Conservation (phyloP, 2,797 vertebrate species). For the Hypotaenidia okinawae region DNA sequence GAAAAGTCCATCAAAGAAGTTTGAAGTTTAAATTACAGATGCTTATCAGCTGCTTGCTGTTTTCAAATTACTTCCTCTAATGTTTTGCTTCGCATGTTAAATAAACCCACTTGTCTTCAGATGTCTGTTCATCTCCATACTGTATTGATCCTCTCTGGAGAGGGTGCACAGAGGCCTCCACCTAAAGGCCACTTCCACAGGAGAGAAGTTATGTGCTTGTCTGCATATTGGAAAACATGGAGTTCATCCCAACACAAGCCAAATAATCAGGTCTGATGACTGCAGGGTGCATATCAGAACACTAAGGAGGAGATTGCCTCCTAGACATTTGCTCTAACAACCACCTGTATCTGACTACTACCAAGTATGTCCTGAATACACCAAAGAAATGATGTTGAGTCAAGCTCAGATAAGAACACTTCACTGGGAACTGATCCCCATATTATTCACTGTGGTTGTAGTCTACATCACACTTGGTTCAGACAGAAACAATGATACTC, state of each 20-base stretch:
- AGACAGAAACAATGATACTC: neutral
- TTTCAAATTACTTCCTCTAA: neutral
- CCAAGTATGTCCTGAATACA: neutral
- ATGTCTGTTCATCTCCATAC: neutral
- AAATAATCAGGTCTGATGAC: neutral
- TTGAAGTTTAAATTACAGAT: neutral
- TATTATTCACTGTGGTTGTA: neutral
- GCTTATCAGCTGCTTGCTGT: neutral
- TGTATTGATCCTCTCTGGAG: neutral
- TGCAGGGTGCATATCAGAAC: neutral
- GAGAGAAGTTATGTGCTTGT: neutral
- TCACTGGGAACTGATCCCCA: neutral
- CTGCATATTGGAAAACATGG: neutral
- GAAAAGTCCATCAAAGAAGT: neutral
- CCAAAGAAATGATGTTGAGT: neutral
- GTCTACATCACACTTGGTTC: neutral
- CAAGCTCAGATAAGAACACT: neutral
- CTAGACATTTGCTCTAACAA: neutral
- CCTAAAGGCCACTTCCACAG: neutral
- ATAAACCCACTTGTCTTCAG: neutral
- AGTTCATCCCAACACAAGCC: neutral
- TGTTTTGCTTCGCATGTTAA: neutral
- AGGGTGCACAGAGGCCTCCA: neutral
- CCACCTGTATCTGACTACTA: neutral
- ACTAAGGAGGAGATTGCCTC: fast-evolving